Percentiles rank a stretch among this genome's conserved stretches.
Conservation (phyloP, 2,113 vertebrate genomes). For the Bufo gargarizans region DNA sequence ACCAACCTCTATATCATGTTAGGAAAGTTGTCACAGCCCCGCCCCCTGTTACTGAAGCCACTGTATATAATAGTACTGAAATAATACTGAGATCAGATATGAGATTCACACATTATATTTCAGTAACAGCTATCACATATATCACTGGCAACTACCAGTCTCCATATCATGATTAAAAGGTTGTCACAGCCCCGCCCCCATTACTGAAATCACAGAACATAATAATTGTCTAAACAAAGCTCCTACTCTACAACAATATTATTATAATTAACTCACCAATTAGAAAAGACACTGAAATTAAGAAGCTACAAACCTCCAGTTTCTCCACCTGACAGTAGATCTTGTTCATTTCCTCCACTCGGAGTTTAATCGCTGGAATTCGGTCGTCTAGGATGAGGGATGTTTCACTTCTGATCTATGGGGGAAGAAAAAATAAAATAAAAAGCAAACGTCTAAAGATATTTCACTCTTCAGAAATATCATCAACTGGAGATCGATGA, state of each 20-base stretch:
- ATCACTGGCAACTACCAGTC: background rate
- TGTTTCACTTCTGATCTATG: constrained; percentile 66
- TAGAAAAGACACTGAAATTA: too few relatives aligned
- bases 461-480: too few relatives aligned
- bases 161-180: background rate
- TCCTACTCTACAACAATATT: too few relatives aligned
- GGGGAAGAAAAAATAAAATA: background rate
- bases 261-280: too few relatives aligned
- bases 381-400: constrained; percentile 65
- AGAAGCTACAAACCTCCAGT: constrained; percentile 63
- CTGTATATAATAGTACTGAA: background rate
- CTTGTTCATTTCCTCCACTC: constrained; percentile 63
- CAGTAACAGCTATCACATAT: background rate
- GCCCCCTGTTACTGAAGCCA: background rate
- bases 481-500: too few relatives aligned
- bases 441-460: background rate
- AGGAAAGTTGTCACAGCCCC: background rate
- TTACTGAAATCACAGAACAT: too few relatives aligned
- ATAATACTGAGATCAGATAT: too few relatives aligned
- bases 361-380: constrained; percentile 62
- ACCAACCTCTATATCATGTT: background rate
- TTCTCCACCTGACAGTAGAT: constrained; percentile 65
- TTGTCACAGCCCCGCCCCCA: background rate
- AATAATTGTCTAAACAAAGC: too few relatives aligned
- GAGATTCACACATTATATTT: background rate